phyloP scores from a whole-genome alignment of 2,113 vertebrate species.

The Porphyrio hochstetteri region DNA sequence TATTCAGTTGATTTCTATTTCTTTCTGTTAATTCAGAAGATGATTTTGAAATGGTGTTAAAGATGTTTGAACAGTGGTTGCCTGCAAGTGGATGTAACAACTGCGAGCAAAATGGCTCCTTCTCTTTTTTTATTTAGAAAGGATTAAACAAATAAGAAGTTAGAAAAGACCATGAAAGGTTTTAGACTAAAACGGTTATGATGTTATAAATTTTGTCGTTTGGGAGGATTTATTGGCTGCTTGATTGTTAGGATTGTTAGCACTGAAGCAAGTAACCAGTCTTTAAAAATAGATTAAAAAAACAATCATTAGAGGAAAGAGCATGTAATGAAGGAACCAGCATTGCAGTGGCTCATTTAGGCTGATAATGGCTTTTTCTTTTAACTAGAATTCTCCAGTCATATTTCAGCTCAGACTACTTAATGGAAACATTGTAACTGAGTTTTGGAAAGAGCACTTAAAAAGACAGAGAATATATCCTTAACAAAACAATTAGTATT shows the following conservation, averaged over 20 bases:
- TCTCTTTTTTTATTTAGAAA: neutral
- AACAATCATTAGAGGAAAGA: neutral
- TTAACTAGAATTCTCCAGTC: neutral
- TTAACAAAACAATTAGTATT: neutral
- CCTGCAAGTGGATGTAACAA: neutral
- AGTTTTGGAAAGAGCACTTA: neutral
- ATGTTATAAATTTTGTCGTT: neutral
- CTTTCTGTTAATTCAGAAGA: neutral
- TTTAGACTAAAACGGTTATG: neutral
- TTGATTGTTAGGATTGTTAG: neutral
- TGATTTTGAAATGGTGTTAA: neutral
- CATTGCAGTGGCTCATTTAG: neutral
- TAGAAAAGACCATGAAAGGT: neutral
- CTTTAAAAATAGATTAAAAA: neutral
- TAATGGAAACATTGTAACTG: neutral
- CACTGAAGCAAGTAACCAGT: neutral
- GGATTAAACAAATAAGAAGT: neutral
- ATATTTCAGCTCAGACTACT: neutral
- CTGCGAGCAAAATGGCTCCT: neutral
- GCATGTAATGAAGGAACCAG: neutral
- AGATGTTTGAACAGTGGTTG: neutral
- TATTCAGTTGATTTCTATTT: neutral
- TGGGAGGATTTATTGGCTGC: neutral
- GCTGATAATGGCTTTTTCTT: neutral
- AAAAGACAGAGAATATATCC: neutral